Base-by-base conservation (phyloP, 2,888 invertebrate species). In the Drosophila lacicola region DNA sequence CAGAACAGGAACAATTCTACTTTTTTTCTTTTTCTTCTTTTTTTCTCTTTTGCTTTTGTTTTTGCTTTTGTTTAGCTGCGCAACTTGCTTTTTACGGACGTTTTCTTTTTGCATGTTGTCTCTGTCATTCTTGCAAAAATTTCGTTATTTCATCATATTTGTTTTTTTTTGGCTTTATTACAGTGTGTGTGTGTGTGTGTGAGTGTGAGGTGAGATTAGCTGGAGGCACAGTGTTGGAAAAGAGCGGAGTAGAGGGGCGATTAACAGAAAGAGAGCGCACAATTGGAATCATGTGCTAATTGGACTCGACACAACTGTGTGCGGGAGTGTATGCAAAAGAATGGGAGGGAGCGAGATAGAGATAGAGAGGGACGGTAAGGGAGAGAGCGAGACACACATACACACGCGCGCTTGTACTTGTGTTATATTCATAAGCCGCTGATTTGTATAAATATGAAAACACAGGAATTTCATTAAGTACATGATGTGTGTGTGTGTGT, bases 1-100 rank as follows among this genome's bases (percentile, higher is more conserved):
- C 92, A 92, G 91, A 92, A 92, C 92, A 92, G 92, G 92, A 92
- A 92, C 92, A 91, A 91, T 91, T 91, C 91, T 91, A 92, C 90
- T 85, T 84, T 78, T 71, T 70, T 71, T 73, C 54, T 51, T 74
- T 74, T 71, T 57, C 73, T 75, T 71, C 74, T 17, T 58, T 77
- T 73, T 77, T 36, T 19, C n/a, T 54, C 56, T 74, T 63, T 33
- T 70, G 17, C 34, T 66, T 67, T 46, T 54, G 19, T 34, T 46
- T 58, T 37, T 37, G n/a, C 25, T 19, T 25, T 37, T 4, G 13
- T 14, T 53, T 34, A 34, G 42, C 60, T 58, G 57, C 39, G 57
- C 39, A 49, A 37, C 34, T 41, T 41, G 25, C 36, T 61, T 46
- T 37, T 39, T 60, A 47, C 62, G 41, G 46, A 50, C 41, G 57